Evolutionary conservation across 1,140 invertebrate genomes (phyloP).

Genomic region (Ceratina japonica): DNA sequence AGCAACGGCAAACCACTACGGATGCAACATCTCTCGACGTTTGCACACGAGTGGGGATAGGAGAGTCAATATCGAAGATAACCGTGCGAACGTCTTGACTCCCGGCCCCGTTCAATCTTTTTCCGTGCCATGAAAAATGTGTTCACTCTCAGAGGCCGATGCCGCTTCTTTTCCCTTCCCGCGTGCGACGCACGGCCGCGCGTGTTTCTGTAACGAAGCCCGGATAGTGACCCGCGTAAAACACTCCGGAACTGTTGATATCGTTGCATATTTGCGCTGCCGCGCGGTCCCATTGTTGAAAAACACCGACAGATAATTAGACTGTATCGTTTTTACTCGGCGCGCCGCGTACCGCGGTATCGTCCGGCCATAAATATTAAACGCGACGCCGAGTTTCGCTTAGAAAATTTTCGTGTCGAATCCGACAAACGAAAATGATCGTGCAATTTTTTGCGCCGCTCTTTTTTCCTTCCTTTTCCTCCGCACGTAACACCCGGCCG

Average conservation of each 20-base stretch:
- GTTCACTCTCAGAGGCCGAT: constrained; percentile 7
- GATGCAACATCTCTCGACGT: constrained; percentile 4
- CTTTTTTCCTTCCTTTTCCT: not conserved
- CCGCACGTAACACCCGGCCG: too few relatives aligned
- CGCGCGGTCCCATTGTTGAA: constrained; percentile 25
- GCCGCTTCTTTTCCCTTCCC: constrained; percentile 7
- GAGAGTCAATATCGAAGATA: constrained; percentile 52
- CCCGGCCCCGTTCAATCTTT: constrained; percentile 28
- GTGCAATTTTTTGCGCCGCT: not conserved
- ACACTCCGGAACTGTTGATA: constrained; percentile 26
- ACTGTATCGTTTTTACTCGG: constrained; percentile 37
- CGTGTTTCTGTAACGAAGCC: constrained; percentile 26
- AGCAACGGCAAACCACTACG: not conserved
- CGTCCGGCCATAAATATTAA: constrained; percentile 19
- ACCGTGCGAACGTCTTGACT: constrained; percentile 51
- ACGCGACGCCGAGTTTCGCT: not conserved
- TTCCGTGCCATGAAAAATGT: constrained; percentile 32
- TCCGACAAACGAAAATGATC: not conserved
- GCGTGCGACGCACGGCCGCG: not conserved
- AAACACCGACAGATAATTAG: constrained; percentile 40
- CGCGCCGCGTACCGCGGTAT: not conserved
- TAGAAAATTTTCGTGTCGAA: not conserved
- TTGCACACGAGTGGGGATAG: not conserved
- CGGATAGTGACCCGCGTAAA: constrained; percentile 39
- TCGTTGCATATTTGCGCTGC: constrained; percentile 11